Percentiles rank a stretch among this genome's conserved stretches.
phyloP scores from a whole-genome alignment of 1,140 invertebrate species.

The Gonatopus flavifemur region DNA sequence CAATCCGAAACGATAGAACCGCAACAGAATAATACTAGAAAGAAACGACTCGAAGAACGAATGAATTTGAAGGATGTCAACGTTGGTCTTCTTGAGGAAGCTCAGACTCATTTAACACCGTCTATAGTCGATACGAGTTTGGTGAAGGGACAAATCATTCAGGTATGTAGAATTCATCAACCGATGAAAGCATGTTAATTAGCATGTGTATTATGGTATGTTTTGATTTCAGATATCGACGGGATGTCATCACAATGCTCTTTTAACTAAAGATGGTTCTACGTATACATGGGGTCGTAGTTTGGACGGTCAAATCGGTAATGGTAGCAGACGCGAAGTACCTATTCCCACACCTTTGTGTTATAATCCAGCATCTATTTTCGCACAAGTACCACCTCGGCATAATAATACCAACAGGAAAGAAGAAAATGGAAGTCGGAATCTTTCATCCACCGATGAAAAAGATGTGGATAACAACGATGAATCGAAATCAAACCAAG shows the following conservation, averaged over 20 bases:
- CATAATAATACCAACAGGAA: constrained; percentile 23
- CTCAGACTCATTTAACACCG: constrained; percentile 60
- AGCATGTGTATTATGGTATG: background rate
- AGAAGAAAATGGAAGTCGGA: constrained; percentile 18
- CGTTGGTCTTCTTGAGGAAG: constrained; percentile 40
- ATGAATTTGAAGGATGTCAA: constrained; percentile 37
- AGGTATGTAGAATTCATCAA: constrained; percentile 45
- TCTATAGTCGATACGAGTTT: constrained; percentile 63
- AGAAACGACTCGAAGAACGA: constrained; percentile 10
- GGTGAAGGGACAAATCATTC: constrained; percentile 61
- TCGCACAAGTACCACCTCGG: constrained; percentile 37
- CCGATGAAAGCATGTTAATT: background rate
- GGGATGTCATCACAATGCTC: constrained; percentile 69
- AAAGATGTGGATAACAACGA: constrained; percentile 5
- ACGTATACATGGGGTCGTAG: constrained; percentile 73
- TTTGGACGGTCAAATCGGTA: constrained; percentile 72
- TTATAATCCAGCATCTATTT: constrained; percentile 32
- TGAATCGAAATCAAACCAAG: constrained; percentile 6
- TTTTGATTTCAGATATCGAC: constrained; percentile 59
- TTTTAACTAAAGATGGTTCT: constrained; percentile 67
- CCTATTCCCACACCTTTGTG: constrained; percentile 44
- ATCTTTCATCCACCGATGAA: constrained; percentile 16
- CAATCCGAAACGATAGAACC: constrained; percentile 14
- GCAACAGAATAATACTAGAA: constrained; percentile 20
- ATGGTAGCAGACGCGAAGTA: constrained; percentile 59